Conservation (phyloP, 2,113 vertebrate species). For the Petroica traversi region DNA sequence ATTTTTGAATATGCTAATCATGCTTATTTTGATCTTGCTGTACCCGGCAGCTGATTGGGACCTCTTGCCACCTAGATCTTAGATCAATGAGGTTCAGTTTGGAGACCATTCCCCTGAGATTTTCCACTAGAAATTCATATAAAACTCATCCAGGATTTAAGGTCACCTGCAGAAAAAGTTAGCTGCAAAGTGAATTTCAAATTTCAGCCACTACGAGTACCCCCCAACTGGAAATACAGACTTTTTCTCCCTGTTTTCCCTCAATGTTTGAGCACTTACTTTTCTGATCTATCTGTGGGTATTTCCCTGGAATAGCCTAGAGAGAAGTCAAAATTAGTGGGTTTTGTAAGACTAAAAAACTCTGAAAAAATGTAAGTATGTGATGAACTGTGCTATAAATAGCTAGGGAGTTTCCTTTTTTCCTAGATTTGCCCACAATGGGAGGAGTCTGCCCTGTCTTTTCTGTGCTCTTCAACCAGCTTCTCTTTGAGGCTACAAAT, state of each 20-base stretch:
- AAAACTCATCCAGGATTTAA: neutral
- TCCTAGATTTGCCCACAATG: neutral
- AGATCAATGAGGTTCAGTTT: neutral
- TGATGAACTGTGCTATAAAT: neutral
- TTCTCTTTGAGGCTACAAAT: neutral
- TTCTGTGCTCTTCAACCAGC: neutral
- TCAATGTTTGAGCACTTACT: neutral
- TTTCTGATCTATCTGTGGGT: neutral
- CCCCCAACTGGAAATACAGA: neutral
- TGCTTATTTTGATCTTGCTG: neutral
- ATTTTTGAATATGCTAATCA: slow-evolving; percentile 10
- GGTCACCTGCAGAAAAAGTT: neutral
- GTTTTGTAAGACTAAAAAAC: neutral
- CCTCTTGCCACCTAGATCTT: neutral
- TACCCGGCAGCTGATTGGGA: neutral
- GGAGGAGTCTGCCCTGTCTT: neutral
- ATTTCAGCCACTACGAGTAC: neutral
- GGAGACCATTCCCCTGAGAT: neutral
- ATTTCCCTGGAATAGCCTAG: neutral
- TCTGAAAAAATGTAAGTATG: neutral
- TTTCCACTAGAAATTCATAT: neutral
- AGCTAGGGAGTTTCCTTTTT: neutral
- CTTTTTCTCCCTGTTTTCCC: neutral
- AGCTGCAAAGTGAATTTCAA: neutral
- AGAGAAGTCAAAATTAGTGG: neutral